Percentiles rank a stretch among this genome's conserved stretches.
Evolutionary conservation across 2,797 vertebrate species (phyloP).

Genomic region (Danio kyathit): DNA sequence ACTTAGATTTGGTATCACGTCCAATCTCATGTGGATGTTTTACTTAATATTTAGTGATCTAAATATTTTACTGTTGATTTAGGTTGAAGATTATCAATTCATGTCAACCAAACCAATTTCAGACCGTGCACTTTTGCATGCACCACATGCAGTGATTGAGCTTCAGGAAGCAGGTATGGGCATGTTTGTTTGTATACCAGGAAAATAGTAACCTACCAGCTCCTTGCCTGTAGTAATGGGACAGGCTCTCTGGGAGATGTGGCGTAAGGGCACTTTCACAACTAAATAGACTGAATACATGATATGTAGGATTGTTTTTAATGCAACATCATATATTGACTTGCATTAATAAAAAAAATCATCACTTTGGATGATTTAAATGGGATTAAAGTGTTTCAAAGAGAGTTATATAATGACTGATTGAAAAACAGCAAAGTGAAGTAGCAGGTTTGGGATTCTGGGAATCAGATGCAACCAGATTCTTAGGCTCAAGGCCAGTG

Average conservation of each 20-base stretch:
- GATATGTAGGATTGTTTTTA: not conserved
- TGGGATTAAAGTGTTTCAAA: not conserved
- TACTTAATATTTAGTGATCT: not conserved
- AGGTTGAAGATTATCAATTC: not conserved
- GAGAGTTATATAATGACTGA: constrained; percentile 6
- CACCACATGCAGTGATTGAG: not conserved
- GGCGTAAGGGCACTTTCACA: not conserved
- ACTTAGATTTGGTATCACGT: not conserved
- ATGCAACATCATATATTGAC: not conserved
- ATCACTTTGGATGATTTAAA: not conserved
- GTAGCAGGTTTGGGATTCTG: not conserved
- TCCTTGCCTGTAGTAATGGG: constrained; percentile 14
- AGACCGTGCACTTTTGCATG: constrained; percentile 18
- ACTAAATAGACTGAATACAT: not conserved
- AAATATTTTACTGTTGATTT: not conserved
- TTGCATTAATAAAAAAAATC: not conserved
- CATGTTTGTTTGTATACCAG: constrained; percentile 19
- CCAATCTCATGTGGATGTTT: not conserved
- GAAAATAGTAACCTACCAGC: not conserved
- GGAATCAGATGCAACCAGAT: constrained; percentile 15
- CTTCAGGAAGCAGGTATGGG: constrained; percentile 27
- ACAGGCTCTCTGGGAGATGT: not conserved
- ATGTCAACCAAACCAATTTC: constrained; percentile 10
- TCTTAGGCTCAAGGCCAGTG: constrained; percentile 4
- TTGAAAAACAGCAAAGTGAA: not conserved